Evolutionary conservation across 1,140 invertebrate genomes (phyloP), one percentile per base, ranked within the genome.

Genomic region (Papilio glaucus): DNA sequence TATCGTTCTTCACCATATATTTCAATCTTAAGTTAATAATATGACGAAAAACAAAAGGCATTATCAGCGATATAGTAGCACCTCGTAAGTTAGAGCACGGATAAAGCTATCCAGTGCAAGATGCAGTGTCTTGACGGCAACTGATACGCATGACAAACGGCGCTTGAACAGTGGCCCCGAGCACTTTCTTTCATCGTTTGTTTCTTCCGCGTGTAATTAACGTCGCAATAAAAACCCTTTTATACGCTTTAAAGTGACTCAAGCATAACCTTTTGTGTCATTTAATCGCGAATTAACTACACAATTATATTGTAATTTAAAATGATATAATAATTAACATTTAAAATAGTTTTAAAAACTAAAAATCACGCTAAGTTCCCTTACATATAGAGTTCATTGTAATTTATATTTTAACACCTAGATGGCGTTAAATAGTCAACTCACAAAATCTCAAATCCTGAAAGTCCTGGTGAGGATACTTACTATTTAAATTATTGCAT

Each of bases 221-320:
- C 39, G 63, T n/a, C 21, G 39, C 37, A 63, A 63, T 63, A 63
- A 65, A 68, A 68, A 45, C 65, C 26, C 65, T 68, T 68, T 68
- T 57, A 57, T 57, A 26, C 4, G 18, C 9, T 57, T 12, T 57
- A 24, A 26, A 57, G 21, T 26, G 24, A 57, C 49, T 26, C 21
- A 10, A 24, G 10, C 21, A 26, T 57, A 24, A 26, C 21, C 49
- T 57, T 57, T 26, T 57, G 18, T 57, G 49, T 57, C 24, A 57
- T 26, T 26, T 24, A 57, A 57, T 24, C 10, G 3, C 24, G 49
- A 57, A 26, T 26, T 24, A 57, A 1, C 9, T 24, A 57, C 0
- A 57, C 4, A 26, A 57, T 26, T 26, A 57, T 12, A 57, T 26
- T 24, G 6, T 6, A 57, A 57, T 12, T 24, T 10, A 57, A 26